Percentiles rank a stretch among this genome's conserved stretches.
phyloP scores from a whole-genome alignment of 2,888 invertebrate genomes.

The Hemaris fuciformis region DNA sequence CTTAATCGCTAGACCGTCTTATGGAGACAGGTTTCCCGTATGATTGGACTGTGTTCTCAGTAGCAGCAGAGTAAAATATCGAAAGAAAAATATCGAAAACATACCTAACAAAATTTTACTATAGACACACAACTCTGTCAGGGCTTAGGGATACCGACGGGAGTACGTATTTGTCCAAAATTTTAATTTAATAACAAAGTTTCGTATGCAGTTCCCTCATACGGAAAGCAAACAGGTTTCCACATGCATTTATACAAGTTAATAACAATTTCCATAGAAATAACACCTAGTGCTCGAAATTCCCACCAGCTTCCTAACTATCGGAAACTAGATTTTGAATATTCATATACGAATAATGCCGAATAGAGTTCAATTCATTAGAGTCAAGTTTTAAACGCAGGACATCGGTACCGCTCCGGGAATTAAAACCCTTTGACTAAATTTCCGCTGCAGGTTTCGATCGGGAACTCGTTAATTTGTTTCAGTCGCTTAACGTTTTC shows the following conservation, averaged over 20 bases:
- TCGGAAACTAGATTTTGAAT: neutral
- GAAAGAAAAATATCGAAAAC: no score
- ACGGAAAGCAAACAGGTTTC: no score
- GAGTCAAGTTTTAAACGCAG: neutral
- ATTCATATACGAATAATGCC: neutral
- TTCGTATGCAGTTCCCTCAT: no score
- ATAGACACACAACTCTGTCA: no score
- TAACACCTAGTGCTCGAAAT: neutral
- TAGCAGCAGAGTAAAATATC: no score
- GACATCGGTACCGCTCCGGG: neutral
- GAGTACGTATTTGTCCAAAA: no score
- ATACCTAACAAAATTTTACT: no score
- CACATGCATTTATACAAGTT: neutral
- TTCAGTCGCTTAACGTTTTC: neutral
- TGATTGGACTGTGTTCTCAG: no score
- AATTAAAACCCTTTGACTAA: neutral
- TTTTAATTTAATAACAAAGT: neutral
- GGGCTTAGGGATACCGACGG: no score
- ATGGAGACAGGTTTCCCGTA: no score
- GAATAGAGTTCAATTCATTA: neutral
- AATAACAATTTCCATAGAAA: neutral
- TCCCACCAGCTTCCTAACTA: neutral
- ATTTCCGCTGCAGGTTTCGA: neutral
- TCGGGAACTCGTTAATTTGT: neutral
- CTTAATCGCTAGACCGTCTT: no score